Conservation (phyloP, 1,140 invertebrate genomes). For the Tetragonula clypearis region DNA sequence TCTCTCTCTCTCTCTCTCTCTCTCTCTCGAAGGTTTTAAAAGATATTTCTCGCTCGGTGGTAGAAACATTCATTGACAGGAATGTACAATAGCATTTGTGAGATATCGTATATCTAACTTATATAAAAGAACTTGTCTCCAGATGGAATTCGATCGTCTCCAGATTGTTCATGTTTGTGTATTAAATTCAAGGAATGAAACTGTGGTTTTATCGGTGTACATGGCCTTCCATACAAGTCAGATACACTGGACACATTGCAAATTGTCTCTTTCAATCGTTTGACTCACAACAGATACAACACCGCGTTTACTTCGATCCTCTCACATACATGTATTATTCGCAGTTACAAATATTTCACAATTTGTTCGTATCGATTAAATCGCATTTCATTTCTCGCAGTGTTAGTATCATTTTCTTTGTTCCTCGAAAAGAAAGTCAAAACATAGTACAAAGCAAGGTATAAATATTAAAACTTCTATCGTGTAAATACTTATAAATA, state of each 20-base stretch:
- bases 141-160: not conserved
- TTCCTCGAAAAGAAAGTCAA: slow-evolving; percentile 47
- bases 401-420: slow-evolving; percentile 45
- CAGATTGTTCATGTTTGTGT: not conserved
- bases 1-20: too few species aligned
- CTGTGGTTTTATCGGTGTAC: not conserved
- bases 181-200: not conserved
- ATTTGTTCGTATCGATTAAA: slow-evolving; percentile 38
- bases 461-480: slow-evolving; percentile 62
- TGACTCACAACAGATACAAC: slow-evolving; percentile 13
- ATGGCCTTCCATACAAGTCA: slow-evolving; percentile 44
- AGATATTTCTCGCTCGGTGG: slow-evolving; percentile 40
- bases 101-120: slow-evolving; percentile 37
- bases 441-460: slow-evolving; percentile 54
- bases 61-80: slow-evolving; percentile 44
- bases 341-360: slow-evolving; percentile 48
- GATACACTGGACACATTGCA: slow-evolving; percentile 19
- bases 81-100: slow-evolving; percentile 13
- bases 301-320: slow-evolving; percentile 40
- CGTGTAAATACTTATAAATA: slow-evolving; percentile 66
- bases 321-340: slow-evolving; percentile 40
- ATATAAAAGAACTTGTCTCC: slow-evolving; percentile 35
- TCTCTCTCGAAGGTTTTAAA: slow-evolving; percentile 40
- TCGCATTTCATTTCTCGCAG: slow-evolving; percentile 26
- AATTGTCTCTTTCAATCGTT: slow-evolving; percentile 47